Percentiles rank a stretch among this genome's conserved stretches.
These are phyloP conservation scores for Malurus cyaneus DNA, from an alignment of 2,113 vertebrate species.

Conservation along the genomic window DNA sequence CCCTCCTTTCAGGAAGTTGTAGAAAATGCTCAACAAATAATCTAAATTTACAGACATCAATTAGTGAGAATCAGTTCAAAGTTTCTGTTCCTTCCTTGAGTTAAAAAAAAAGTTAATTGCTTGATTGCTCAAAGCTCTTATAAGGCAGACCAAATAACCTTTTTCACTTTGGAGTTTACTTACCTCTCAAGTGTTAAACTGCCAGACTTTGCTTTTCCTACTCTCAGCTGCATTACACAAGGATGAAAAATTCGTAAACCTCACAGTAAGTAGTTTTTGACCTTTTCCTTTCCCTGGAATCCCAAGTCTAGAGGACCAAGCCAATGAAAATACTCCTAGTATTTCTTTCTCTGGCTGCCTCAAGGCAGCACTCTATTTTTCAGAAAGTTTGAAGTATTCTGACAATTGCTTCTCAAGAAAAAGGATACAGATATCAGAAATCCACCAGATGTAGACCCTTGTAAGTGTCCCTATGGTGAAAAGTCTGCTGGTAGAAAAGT, in stretches of 20 bases:
- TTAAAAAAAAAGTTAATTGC: background rate
- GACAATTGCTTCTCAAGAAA: background rate
- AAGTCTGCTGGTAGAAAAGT: background rate
- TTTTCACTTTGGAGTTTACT: background rate
- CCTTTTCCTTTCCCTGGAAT: background rate
- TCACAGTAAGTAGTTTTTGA: background rate
- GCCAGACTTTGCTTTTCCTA: background rate
- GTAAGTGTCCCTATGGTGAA: background rate
- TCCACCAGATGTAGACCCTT: background rate
- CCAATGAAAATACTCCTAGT: background rate
- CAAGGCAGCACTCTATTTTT: background rate
- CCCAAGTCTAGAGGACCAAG: background rate
- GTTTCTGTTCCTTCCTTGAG: background rate
- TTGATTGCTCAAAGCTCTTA: background rate
- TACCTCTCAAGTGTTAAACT: background rate
- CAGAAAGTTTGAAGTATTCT: background rate
- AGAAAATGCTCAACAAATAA: background rate
- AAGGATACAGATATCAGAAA: background rate
- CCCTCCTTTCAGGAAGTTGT: background rate
- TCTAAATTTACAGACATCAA: background rate
- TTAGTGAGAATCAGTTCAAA: background rate
- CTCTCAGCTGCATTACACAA: background rate
- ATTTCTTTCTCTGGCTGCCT: background rate
- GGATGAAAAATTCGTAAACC: background rate
- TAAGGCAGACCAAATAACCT: background rate